Base-by-base conservation (phyloP, 2,113 vertebrate genomes). In the Myotis brandtii region DNA sequence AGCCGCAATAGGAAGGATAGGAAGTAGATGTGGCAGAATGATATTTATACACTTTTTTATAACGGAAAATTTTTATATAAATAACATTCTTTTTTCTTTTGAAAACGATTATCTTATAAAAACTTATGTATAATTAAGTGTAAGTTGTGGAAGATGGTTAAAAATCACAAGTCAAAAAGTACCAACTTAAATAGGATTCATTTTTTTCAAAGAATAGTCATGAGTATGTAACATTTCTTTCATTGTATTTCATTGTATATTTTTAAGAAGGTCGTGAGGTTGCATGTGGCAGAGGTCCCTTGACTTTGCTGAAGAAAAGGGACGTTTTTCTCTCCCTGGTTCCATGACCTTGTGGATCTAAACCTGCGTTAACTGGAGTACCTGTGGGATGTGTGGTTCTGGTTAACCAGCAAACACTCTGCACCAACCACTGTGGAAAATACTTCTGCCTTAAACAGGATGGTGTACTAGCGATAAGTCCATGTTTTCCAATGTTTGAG, bases 21-120 rank as follows among this genome's bases (percentile, higher is more conserved):
- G 43, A 93, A 46, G 54, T 82, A 23, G 59, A 46, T 72, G 30
- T 84, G 80, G 46, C 64, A 92, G 76, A 93, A 32, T 76, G 40
- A 77, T 43, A 92, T 86, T 93, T 91, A 43, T 86, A 91, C 6
- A 52, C 81, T 89, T 96, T 91, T 90, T 90, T 95, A 84, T 73
- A 87, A 85, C 69, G 59, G 50, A 76, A n/a, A 69, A 80, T 79
- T 94, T 96, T 94, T 95, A 77, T 84, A 89, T 67, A 96, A 92
- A 77, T 86, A 64, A 77, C 40, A 86, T 87, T 43, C 37, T 54
- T 59, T 69, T 86, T 67, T 79, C 83, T 87, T 52, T 79, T 76
- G 34, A 86, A 95, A 92, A 40, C 66, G 64, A 87, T 93, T 79
- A 75, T 59, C 75, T 95, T 89, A 73, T 7, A 50, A 73, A 95